Evolutionary conservation across 2,797 vertebrate species (phyloP).

Genomic region (Mastacembelus armatus): DNA sequence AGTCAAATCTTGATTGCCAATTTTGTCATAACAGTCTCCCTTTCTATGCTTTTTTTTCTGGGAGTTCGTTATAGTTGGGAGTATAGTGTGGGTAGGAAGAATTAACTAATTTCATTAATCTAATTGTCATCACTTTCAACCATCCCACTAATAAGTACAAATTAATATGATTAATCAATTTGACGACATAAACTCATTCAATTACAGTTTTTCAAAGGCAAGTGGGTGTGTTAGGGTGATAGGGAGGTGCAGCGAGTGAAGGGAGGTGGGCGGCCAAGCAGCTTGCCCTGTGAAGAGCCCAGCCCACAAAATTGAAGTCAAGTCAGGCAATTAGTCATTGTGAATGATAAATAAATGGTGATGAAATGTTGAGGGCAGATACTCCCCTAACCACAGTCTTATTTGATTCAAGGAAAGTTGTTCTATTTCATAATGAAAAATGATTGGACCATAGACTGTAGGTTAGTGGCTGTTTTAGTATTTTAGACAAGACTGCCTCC

Average conservation of each 20-base stretch:
- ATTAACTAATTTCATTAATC: conserved; percentile 96
- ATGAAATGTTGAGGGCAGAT: conserved; percentile 59
- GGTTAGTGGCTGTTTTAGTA: conserved; percentile 1
- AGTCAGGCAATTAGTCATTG: conserved; percentile 79
- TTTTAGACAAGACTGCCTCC: background rate
- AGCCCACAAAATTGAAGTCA: conserved; percentile 75
- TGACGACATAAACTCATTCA: conserved; percentile 98
- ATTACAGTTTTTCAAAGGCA: conserved; percentile 92
- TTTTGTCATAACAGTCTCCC: conserved; percentile 86
- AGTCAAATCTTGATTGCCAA: conserved; percentile 90
- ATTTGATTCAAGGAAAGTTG: conserved; percentile 37
- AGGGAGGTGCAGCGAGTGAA: conserved; percentile 67
- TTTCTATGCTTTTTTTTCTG: conserved; percentile 66
- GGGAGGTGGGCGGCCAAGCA: conserved; percentile 66
- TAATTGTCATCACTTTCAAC: conserved; percentile 93
- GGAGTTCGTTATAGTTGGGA: conserved; percentile 79
- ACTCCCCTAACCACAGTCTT: conserved; percentile 20
- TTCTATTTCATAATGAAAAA: conserved; percentile 21
- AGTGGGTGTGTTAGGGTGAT: conserved; percentile 89
- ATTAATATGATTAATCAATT: conserved; percentile 99
- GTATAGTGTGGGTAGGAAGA: conserved; percentile 66
- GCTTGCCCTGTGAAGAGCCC: conserved; percentile 60
- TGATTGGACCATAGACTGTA: background rate
- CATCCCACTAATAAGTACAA: conserved; percentile 95
- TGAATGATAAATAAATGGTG: conserved; percentile 75